Evolutionary conservation across 2,888 invertebrate species (phyloP).

Genomic region (Trichopoda pennipes): DNA sequence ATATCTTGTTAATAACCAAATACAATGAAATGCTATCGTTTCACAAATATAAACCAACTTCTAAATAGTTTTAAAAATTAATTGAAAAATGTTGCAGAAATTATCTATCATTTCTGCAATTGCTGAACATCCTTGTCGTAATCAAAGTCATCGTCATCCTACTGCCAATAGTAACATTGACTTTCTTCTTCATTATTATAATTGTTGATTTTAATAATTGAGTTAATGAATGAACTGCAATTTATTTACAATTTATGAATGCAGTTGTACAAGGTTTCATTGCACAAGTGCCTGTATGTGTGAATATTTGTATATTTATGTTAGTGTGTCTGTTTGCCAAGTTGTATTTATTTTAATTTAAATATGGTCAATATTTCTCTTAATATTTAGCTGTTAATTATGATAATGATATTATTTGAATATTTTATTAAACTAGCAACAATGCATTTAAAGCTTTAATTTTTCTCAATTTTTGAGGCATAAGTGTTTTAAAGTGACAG

Average conservation of each 20-base stretch:
- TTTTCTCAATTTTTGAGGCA: too few species aligned
- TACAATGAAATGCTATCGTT: constrained; percentile 14
- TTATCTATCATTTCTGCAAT: constrained; percentile 40
- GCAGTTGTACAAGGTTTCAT: not conserved
- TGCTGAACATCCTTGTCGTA: constrained; percentile 26
- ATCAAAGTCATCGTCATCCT: constrained; percentile 11
- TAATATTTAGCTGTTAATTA: constrained; percentile 64
- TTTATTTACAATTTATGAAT: constrained; percentile 9
- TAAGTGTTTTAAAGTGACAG: too few species aligned
- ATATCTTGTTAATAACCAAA: constrained; percentile 57
- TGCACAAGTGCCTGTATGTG: not conserved
- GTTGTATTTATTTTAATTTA: constrained; percentile 21
- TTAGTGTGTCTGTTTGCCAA: not conserved
- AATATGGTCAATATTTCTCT: constrained; percentile 50
- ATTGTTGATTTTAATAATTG: constrained; percentile 37
- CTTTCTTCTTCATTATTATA: constrained; percentile 1
- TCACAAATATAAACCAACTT: not conserved
- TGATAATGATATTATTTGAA: constrained; percentile 57
- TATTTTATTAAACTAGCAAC: constrained; percentile 48
- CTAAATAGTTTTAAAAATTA: constrained; percentile 38
- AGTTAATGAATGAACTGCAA: constrained; percentile 35
- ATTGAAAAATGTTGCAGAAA: constrained; percentile 48
- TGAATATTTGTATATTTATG: not conserved
- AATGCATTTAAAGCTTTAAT: not conserved
- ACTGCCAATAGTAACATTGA: not conserved